These are phyloP conservation scores for Cataglyphis livida DNA, from an alignment of 2,888 invertebrate species.

Conservation along the genomic window DNA sequence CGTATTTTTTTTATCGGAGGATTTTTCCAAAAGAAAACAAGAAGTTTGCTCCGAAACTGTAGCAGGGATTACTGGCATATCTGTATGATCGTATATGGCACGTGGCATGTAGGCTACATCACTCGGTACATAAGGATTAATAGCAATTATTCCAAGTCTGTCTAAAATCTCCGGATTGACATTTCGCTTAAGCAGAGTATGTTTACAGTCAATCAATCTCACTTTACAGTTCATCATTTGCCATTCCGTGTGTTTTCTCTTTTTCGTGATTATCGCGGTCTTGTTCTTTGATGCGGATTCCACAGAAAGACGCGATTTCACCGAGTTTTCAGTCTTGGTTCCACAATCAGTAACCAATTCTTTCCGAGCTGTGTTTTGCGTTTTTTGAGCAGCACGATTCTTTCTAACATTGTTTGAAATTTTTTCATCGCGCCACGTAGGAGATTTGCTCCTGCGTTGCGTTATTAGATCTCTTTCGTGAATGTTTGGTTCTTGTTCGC, in stretches of 20 bases:
- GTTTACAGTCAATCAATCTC: conserved; percentile 78
- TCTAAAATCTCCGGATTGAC: conserved; percentile 67
- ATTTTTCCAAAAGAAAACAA: background rate
- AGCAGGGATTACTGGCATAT: conserved; percentile 21
- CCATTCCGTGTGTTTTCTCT: conserved; percentile 54
- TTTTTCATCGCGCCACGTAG: conserved; percentile 42
- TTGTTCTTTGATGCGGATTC: conserved; percentile 31
- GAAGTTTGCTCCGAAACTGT: conserved; percentile 2
- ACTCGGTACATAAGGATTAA: conserved; percentile 66
- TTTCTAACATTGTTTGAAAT: conserved; percentile 24
- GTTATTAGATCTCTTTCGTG: conserved; percentile 2
- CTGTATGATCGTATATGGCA: background rate
- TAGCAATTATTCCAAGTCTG: conserved; percentile 74
- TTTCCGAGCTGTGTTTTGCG: background rate
- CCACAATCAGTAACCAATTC: background rate
- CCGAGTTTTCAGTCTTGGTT: background rate
- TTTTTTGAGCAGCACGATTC: conserved; percentile 42
- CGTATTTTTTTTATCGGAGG: conserved; percentile 4
- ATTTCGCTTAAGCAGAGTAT: conserved; percentile 73
- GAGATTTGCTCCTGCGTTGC: conserved; percentile 1
- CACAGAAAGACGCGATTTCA: background rate
- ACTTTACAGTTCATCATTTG: conserved; percentile 81
- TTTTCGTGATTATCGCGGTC: conserved; percentile 18
- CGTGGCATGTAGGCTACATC: background rate
- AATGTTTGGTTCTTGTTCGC: conserved; percentile 29